Conservation (phyloP, 2,797 vertebrate species). For the Uromys caudimaculatus region DNA sequence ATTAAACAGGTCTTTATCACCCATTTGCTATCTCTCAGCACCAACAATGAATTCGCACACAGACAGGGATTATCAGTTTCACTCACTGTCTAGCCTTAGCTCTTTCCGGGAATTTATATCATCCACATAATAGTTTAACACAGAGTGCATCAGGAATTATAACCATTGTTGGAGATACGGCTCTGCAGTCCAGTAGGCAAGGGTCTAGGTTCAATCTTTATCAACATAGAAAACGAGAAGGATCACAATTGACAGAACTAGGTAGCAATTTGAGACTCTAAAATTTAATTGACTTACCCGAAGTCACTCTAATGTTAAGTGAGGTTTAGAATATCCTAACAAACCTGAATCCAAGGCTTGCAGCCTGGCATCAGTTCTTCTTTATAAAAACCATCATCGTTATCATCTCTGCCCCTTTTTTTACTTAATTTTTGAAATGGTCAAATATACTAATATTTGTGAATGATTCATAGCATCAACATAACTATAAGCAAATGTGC, state of each 20-base stretch:
- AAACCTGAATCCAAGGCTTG: background rate
- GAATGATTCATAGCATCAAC: background rate
- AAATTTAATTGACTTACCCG: background rate
- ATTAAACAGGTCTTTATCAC: constrained; percentile 38
- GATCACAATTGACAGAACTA: background rate
- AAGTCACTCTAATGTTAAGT: constrained; percentile 9
- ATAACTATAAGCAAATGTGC: background rate
- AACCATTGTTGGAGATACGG: background rate
- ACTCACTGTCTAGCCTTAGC: background rate
- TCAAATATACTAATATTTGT: background rate
- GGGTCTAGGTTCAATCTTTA: background rate
- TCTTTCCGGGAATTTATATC: background rate
- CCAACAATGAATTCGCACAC: background rate
- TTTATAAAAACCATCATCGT: background rate
- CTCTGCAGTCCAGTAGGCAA: background rate
- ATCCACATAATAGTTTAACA: background rate
- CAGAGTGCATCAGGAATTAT: background rate
- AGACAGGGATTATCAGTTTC: background rate
- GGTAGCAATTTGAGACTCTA: constrained; percentile 1
- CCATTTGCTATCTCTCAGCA: constrained; percentile 39
- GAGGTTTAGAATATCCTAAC: background rate
- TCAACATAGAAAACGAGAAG: background rate
- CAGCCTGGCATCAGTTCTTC: background rate
- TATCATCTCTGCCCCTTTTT: background rate
- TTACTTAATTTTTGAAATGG: constrained; percentile 27